These are phyloP conservation scores for Kryphioiulus occultus DNA, from an alignment of 2,888 invertebrate species.

Conservation along the genomic window DNA sequence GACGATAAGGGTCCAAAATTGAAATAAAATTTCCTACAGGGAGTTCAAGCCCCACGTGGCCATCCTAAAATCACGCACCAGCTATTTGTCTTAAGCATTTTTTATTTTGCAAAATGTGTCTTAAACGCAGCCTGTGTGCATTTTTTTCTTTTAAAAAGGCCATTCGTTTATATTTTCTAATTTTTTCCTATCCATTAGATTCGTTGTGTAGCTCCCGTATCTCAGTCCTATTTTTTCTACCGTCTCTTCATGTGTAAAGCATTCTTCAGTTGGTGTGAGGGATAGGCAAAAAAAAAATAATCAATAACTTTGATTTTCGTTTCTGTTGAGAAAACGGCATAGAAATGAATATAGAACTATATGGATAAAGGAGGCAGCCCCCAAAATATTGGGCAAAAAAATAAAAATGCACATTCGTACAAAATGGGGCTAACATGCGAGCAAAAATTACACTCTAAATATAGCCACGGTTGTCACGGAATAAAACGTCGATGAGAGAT, in stretches of 20 bases:
- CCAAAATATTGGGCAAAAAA: background rate
- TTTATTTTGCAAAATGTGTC: background rate
- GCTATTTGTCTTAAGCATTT: constrained; percentile 30
- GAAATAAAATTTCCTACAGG: constrained; percentile 39
- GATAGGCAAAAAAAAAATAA: constrained; percentile 41
- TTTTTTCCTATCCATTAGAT: constrained; percentile 42
- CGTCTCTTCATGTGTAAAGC: constrained; percentile 24
- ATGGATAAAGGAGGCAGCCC: background rate
- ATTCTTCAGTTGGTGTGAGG: constrained; percentile 28
- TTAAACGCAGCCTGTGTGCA: constrained; percentile 4
- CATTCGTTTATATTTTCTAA: constrained; percentile 37
- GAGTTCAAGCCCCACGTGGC: constrained; percentile 29
- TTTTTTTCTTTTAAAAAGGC: background rate
- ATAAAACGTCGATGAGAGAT: constrained; percentile 41
- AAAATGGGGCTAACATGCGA: constrained; percentile 38
- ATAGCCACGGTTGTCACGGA: constrained; percentile 42
- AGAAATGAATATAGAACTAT: constrained; percentile 1
- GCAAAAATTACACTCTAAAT: constrained; percentile 35
- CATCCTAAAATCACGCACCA: constrained; percentile 31
- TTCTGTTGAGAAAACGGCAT: constrained; percentile 4
- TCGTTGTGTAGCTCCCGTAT: background rate
- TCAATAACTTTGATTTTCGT: constrained; percentile 47
- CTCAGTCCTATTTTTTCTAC: background rate
- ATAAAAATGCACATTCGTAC: constrained; percentile 39
- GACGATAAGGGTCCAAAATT: constrained; percentile 39